These are phyloP conservation scores for Diceros bicornis DNA, from an alignment of 2,797 vertebrate genomes.

Conservation along the genomic window DNA sequence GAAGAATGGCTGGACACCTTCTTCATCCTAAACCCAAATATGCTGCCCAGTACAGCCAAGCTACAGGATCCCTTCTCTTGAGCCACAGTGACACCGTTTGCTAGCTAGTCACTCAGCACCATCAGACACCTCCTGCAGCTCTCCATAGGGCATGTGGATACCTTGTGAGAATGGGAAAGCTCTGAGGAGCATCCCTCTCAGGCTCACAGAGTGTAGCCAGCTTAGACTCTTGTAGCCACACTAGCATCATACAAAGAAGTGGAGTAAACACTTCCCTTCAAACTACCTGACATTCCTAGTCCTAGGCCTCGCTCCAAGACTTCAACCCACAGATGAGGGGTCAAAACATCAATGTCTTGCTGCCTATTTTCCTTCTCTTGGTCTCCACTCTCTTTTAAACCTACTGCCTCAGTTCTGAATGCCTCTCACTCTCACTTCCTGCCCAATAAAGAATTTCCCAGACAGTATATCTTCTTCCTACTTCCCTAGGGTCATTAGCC, in stretches of 20 bases:
- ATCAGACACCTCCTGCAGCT: rapidly evolving
- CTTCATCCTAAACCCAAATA: background rate
- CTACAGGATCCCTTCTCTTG: background rate
- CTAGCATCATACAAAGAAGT: background rate
- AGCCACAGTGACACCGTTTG: background rate
- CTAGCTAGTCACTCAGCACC: background rate
- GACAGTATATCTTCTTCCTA: background rate
- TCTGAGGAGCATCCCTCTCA: background rate
- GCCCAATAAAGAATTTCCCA: background rate
- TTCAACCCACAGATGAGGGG: background rate
- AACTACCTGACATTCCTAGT: background rate
- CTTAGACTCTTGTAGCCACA: background rate
- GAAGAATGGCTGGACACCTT: background rate
- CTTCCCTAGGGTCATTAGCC: background rate
- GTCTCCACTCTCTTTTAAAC: background rate
- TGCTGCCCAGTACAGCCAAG: background rate
- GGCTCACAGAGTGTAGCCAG: too few relatives aligned
- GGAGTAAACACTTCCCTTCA: background rate
- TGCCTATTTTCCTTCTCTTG: background rate
- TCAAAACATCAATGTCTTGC: background rate
- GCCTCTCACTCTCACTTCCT: background rate
- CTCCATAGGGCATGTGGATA: background rate
- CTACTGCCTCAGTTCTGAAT: background rate
- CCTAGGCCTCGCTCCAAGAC: background rate
- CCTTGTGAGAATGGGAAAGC: background rate